phyloP scores from a whole-genome alignment of 1,140 invertebrate genomes.

The Neuroterus valhalla region DNA sequence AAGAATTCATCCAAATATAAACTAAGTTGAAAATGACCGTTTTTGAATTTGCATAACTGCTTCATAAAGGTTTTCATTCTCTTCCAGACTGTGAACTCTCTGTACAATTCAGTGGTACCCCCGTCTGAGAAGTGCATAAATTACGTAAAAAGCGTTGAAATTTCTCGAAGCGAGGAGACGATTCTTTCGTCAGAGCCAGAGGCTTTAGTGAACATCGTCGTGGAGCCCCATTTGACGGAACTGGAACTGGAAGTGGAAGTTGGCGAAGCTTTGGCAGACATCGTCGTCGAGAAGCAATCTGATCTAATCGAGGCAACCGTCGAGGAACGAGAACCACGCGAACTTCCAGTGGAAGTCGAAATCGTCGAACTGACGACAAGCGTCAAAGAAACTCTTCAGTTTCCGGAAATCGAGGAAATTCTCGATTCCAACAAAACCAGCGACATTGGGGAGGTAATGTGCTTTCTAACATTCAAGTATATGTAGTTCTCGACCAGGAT shows the following conservation, averaged over 20 bases:
- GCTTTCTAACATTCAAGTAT: not conserved
- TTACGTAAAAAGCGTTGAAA: slow-evolving; percentile 68
- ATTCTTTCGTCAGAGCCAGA: slow-evolving; percentile 47
- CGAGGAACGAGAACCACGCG: slow-evolving; percentile 38
- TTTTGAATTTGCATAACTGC: not conserved
- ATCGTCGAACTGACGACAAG: slow-evolving; percentile 69
- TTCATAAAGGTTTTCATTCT: slow-evolving; percentile 7
- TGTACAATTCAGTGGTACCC: slow-evolving; percentile 65
- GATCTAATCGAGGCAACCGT: slow-evolving; percentile 44
- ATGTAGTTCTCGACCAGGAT: too few species aligned
- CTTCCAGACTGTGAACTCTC: slow-evolving; percentile 66
- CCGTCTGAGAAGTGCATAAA: slow-evolving; percentile 71
- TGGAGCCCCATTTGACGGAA: slow-evolving; percentile 50
- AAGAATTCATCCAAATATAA: too few species aligned
- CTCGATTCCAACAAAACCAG: slow-evolving; percentile 65
- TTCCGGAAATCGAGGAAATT: slow-evolving; percentile 70
- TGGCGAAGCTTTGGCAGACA: slow-evolving; percentile 36
- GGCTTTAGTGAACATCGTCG: slow-evolving; percentile 41
- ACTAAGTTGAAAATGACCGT: too few species aligned
- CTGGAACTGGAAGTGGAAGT: slow-evolving; percentile 45
- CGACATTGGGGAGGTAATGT: slow-evolving; percentile 62
- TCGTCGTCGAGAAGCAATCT: slow-evolving; percentile 34
- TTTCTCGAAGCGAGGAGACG: slow-evolving; percentile 54
- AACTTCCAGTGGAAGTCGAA: slow-evolving; percentile 63
- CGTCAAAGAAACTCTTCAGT: slow-evolving; percentile 69